These are phyloP conservation scores for Phymatocera aterrima DNA, from an alignment of 2,888 invertebrate genomes.

Conservation along the genomic window DNA sequence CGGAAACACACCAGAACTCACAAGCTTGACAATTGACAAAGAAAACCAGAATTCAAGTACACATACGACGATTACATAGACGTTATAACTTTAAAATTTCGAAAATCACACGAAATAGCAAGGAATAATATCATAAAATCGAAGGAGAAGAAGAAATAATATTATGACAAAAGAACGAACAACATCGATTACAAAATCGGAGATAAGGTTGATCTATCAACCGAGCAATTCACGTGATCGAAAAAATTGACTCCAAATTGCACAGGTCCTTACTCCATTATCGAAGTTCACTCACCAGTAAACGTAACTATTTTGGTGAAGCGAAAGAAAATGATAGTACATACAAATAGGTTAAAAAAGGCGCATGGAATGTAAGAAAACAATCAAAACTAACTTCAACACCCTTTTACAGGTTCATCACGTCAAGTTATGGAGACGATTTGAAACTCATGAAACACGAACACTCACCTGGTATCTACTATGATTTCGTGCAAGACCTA, in stretches of 20 bases:
- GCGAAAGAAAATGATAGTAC: conserved; percentile 29
- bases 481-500: too few relatives aligned
- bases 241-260: conserved; percentile 48
- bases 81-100: conserved; percentile 55
- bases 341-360: conserved; percentile 8
- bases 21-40: conserved; percentile 55
- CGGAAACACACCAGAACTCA: conserved; percentile 56
- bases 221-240: conserved; percentile 46
- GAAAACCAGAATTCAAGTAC: conserved; percentile 59
- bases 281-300: conserved; percentile 7
- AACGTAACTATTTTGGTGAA: conserved; percentile 22
- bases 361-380: background rate
- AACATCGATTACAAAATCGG: conserved; percentile 49
- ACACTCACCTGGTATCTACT: background rate
- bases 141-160: conserved; percentile 56
- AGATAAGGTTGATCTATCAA: conserved; percentile 53
- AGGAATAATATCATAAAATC: conserved; percentile 54
- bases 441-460: background rate
- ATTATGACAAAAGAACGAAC: conserved; percentile 53
- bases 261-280: conserved; percentile 48
- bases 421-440: too few relatives aligned
- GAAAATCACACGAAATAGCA: conserved; percentile 55
- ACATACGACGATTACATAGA: conserved; percentile 58
- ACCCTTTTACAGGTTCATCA: background rate
- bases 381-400: background rate